Evolutionary conservation across 1,140 invertebrate genomes (phyloP).

Genomic region (Drosophila tsacasi): DNA sequence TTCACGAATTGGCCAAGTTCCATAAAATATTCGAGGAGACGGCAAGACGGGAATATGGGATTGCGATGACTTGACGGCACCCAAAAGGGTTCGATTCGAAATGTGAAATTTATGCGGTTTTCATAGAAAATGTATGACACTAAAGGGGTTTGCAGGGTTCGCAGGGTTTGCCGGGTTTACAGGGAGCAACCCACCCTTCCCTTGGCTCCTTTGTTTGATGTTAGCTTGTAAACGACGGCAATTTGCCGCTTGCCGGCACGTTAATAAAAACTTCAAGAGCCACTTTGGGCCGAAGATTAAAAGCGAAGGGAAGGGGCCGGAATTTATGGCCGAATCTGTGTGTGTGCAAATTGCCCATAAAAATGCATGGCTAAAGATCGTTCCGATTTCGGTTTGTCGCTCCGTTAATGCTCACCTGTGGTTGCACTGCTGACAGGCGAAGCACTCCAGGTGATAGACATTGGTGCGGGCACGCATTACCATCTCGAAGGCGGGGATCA

Average conservation of each 20-base stretch:
- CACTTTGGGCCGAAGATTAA: conserved; percentile 80
- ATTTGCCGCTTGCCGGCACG: conserved; percentile 69
- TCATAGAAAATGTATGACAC: conserved; percentile 77
- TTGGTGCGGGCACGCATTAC: conserved; percentile 98
- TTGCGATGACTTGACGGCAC: conserved; percentile 58
- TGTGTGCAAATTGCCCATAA: conserved; percentile 62
- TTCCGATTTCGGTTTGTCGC: not conserved
- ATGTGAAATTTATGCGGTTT: conserved; percentile 80
- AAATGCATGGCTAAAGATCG: conserved; percentile 31
- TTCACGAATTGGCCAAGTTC: conserved; percentile 79
- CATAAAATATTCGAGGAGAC: conserved; percentile 68
- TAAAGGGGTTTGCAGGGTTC: conserved; percentile 53
- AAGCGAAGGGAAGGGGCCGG: conserved; percentile 39
- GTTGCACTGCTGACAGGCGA: conserved; percentile 99
- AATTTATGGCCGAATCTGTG: conserved; percentile 44
- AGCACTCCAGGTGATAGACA: conserved; percentile 99
- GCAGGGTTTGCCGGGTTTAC: too few species aligned
- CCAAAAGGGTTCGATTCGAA: conserved; percentile 61
- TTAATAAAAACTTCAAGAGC: conserved; percentile 81
- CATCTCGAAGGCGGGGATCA: conserved; percentile 99
- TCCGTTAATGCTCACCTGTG: conserved; percentile 91
- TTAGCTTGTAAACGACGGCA: conserved; percentile 71
- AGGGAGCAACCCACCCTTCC: not conserved
- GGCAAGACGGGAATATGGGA: not conserved
- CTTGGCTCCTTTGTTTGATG: not conserved